phyloP scores from a whole-genome alignment of 2,888 invertebrate species.

The Catocala fraxini region DNA sequence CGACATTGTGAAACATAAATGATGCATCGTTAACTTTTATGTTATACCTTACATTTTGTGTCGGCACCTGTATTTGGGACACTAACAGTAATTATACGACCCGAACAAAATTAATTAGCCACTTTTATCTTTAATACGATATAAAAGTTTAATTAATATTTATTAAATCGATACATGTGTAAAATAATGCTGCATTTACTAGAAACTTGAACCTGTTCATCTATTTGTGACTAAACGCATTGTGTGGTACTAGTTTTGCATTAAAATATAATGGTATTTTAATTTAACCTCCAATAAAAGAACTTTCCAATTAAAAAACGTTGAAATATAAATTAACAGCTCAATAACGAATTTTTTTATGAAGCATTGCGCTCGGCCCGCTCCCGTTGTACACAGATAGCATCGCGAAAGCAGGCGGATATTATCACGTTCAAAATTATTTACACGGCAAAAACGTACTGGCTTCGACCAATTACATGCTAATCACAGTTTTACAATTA shows the following conservation, averaged over 20 bases:
- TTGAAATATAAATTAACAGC: neutral
- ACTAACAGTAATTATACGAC: neutral
- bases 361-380: constrained; percentile 36
- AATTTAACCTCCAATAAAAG: too few species aligned
- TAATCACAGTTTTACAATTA: constrained; percentile 75
- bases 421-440: constrained; percentile 61
- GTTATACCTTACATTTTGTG: constrained; percentile 17
- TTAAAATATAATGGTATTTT: too few species aligned
- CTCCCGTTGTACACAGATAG: constrained; percentile 55
- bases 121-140: neutral
- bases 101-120: neutral
- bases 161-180: too few species aligned
- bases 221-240: too few species aligned
- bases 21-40: constrained; percentile 35
- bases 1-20: constrained; percentile 12
- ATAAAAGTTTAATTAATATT: too few species aligned
- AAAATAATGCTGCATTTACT: too few species aligned
- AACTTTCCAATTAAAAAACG: too few species aligned
- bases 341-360: constrained; percentile 19
- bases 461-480: constrained; percentile 71
- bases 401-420: constrained; percentile 60
- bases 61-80: neutral
- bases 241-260: too few species aligned
- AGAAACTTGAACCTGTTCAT: too few species aligned
- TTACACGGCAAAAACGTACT: constrained; percentile 63